These are phyloP conservation scores for Axea sp. DNA, from an alignment of 2,888 invertebrate species.

Conservation along the genomic window DNA sequence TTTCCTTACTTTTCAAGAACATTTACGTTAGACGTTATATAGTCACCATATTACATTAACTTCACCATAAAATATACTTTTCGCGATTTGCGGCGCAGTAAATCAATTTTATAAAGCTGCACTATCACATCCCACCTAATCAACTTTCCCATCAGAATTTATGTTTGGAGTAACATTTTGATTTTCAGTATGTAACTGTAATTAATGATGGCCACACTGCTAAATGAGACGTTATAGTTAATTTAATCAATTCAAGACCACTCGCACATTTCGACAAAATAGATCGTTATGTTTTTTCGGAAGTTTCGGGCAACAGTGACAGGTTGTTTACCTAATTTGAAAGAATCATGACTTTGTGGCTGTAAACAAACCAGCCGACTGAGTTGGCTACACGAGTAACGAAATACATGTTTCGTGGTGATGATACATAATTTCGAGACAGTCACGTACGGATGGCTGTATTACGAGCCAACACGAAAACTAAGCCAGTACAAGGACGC, in stretches of 20 bases:
- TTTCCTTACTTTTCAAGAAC: neutral
- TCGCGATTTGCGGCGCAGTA: conserved; percentile 1
- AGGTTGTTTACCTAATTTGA: conserved; percentile 44
- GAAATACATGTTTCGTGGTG: conserved; percentile 56
- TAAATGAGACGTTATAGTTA: too few species aligned
- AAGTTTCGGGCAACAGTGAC: conserved; percentile 29
- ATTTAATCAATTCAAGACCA: too few species aligned
- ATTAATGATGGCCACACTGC: too few species aligned
- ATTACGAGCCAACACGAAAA: conserved; percentile 46
- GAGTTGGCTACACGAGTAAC: conserved; percentile 32
- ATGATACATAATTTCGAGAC: conserved; percentile 59
- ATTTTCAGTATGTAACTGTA: too few species aligned
- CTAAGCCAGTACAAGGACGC: conserved; percentile 49
- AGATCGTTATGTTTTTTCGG: conserved; percentile 12
- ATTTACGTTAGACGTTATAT: conserved; percentile 1
- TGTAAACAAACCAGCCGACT: conserved; percentile 22
- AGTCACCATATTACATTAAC: conserved; percentile 16
- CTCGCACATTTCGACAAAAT: neutral
- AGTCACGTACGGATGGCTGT: conserved; percentile 47
- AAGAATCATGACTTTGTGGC: conserved; percentile 40
- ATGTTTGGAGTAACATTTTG: neutral
- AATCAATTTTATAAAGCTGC: conserved; percentile 12
- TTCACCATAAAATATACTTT: conserved; percentile 31
- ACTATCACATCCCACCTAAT: conserved; percentile 1
- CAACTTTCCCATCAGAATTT: neutral